These are phyloP conservation scores for Coregonus ussuriensis DNA, from an alignment of 2,797 vertebrate genomes.

Conservation along the genomic window DNA sequence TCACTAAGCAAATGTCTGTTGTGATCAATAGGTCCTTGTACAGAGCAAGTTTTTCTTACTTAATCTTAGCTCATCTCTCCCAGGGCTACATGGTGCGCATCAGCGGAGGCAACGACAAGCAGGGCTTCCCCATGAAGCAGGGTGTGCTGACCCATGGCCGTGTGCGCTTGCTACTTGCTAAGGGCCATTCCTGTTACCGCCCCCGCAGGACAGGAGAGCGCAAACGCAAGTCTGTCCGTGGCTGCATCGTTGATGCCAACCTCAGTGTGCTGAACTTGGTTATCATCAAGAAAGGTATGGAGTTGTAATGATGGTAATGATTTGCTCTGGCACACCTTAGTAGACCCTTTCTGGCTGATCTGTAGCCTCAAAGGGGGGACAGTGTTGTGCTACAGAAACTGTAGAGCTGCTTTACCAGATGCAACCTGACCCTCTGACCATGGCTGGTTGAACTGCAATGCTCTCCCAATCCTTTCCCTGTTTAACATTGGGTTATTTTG, in stretches of 20 bases:
- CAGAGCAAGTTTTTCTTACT: neutral
- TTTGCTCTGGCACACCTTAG: slow-evolving; percentile 68
- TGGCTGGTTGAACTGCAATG: slow-evolving; percentile 73
- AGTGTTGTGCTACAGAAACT: slow-evolving; percentile 75
- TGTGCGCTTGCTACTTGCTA: slow-evolving; percentile 94
- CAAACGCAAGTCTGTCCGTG: slow-evolving; percentile 96
- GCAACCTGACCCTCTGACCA: slow-evolving; percentile 47
- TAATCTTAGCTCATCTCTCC: neutral
- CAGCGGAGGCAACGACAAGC: slow-evolving; percentile 97
- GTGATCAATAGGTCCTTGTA: neutral
- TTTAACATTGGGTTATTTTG: neutral
- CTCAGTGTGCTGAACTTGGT: slow-evolving; percentile 96
- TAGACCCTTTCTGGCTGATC: slow-evolving; percentile 77
- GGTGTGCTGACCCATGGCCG: slow-evolving; percentile 93
- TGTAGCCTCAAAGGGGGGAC: slow-evolving; percentile 79
- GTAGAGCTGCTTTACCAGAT: slow-evolving; percentile 71
- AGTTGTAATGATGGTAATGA: neutral
- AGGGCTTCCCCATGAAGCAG: slow-evolving; percentile 99
- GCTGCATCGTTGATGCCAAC: slow-evolving; percentile 97
- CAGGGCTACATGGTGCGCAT: slow-evolving; percentile 97
- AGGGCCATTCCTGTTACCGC: slow-evolving; percentile 97
- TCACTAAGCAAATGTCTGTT: slow-evolving; percentile 71
- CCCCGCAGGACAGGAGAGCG: slow-evolving; percentile 94
- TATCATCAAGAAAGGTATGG: slow-evolving; percentile 94
- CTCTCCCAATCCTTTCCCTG: slow-evolving; percentile 54